phyloP scores from a whole-genome alignment of 2,888 invertebrate species.

The Steinernema hermaphroditum region DNA sequence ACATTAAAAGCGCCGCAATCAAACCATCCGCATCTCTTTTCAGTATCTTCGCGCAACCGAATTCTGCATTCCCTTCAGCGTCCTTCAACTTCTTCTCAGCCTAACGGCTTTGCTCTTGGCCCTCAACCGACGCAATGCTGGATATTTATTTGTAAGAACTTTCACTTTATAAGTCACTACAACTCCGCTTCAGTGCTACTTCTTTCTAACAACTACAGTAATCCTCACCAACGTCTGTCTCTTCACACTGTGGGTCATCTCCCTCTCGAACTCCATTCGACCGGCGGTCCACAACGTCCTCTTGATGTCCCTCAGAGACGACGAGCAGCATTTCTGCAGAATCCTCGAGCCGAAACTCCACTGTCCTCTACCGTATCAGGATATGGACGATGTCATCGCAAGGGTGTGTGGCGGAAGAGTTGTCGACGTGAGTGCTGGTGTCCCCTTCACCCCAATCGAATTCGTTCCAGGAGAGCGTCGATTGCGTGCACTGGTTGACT shows the following conservation, averaged over 20 bases:
- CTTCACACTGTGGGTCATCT: not conserved
- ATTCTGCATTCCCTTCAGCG: constrained; percentile 1
- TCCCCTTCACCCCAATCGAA: not conserved
- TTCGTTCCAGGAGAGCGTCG: not conserved
- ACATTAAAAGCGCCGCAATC: too few species aligned
- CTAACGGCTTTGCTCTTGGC: not conserved
- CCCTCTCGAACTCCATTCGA: not conserved
- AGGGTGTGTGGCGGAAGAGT: not conserved
- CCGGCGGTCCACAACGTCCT: not conserved
- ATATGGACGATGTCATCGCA: not conserved
- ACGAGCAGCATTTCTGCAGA: not conserved
- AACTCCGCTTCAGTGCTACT: not conserved
- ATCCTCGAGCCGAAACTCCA: not conserved
- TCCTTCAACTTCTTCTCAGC: not conserved
- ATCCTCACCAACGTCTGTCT: not conserved
- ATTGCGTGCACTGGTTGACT: not conserved
- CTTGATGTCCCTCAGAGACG: not conserved
- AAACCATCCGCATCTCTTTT: too few species aligned
- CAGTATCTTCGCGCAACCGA: constrained; percentile 7
- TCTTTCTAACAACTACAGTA: constrained; percentile 9
- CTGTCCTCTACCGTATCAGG: not conserved
- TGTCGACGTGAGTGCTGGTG: not conserved
- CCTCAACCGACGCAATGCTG: not conserved
- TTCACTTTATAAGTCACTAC: too few species aligned
- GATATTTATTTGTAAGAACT: not conserved